These are phyloP conservation scores for Mizuhopecten yessoensis DNA, from an alignment of 1,140 invertebrate species.

Conservation along the genomic window DNA sequence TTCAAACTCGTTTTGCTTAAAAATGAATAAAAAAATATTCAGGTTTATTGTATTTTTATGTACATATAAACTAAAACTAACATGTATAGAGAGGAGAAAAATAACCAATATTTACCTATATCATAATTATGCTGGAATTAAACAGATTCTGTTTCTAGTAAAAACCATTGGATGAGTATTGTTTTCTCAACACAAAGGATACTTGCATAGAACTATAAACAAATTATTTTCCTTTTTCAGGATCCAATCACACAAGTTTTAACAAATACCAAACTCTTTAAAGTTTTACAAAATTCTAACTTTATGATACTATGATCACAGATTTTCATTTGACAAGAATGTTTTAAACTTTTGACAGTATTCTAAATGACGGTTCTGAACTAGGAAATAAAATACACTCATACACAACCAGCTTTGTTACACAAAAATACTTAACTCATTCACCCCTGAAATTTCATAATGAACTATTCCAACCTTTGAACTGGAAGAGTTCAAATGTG, in stretches of 20 bases:
- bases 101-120: too few species aligned
- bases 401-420: constrained; percentile 33
- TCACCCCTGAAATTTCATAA: too few species aligned
- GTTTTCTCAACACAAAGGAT: background rate
- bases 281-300: too few species aligned
- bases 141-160: background rate
- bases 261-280: too few species aligned
- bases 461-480: too few species aligned
- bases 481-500: too few species aligned
- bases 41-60: background rate
- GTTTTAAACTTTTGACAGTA: background rate
- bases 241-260: background rate
- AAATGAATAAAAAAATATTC: background rate
- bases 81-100: too few species aligned
- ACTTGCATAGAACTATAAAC: background rate
- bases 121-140: background rate
- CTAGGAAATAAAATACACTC: background rate
- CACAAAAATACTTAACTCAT: too few species aligned
- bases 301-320: background rate
- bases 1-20: background rate
- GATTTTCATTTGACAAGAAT: background rate
- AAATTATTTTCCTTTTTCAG: background rate
- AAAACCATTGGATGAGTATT: background rate
- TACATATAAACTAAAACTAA: background rate
- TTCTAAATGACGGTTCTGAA: background rate